Conservation (phyloP, 1,140 invertebrate species). For the Neodiprion fabricii region DNA sequence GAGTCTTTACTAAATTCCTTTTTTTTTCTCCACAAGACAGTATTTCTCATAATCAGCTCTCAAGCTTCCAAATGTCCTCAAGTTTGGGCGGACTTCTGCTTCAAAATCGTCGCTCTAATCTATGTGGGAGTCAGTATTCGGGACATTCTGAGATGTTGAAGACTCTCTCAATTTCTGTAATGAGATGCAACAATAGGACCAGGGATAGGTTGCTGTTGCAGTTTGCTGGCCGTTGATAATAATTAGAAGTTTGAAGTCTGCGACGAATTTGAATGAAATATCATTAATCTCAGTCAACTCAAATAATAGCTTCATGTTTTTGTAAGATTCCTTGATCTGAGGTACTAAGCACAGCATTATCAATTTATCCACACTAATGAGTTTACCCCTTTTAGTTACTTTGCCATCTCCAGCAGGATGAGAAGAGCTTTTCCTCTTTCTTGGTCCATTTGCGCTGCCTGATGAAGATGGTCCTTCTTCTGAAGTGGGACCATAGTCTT, state of each 20-base stretch:
- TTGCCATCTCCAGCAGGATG: too few species aligned
- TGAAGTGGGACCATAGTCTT: neutral
- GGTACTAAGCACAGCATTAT: conserved; percentile 22
- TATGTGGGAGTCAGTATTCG: neutral
- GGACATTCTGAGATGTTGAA: neutral
- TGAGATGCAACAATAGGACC: conserved; percentile 19
- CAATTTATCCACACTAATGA: conserved; percentile 20
- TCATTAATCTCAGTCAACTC: conserved; percentile 22
- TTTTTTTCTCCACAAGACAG: conserved; percentile 6
- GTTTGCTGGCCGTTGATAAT: conserved; percentile 27
- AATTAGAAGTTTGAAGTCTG: conserved; percentile 26
- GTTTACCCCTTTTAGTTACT: neutral
- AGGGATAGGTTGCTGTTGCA: conserved; percentile 22
- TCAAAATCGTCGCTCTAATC: neutral
- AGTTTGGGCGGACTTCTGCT: neutral
- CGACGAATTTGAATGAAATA: conserved; percentile 22
- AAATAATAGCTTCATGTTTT: conserved; percentile 22
- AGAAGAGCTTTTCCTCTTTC: too few species aligned
- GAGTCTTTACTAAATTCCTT: conserved; percentile 15
- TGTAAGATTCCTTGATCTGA: conserved; percentile 22
- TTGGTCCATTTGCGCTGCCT: neutral
- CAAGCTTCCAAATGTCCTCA: conserved; percentile 21
- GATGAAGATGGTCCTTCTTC: neutral
- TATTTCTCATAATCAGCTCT: conserved; percentile 18
- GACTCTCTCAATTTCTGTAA: conserved; percentile 14